These are phyloP conservation scores for Palloptera scutellata DNA, from an alignment of 2,888 invertebrate genomes.

Conservation along the genomic window DNA sequence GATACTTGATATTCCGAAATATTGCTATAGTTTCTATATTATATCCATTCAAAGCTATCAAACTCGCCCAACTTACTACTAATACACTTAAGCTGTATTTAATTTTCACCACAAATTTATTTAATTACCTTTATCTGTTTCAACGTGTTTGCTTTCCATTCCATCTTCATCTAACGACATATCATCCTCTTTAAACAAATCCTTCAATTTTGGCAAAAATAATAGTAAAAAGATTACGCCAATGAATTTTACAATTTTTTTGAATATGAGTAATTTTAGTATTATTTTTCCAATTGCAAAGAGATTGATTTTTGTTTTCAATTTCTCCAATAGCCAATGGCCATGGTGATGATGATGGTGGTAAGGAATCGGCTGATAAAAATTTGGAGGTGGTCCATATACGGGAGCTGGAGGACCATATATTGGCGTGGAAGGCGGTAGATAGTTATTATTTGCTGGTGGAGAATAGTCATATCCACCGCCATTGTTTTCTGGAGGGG, in stretches of 20 bases:
- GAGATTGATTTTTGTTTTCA: conserved; percentile 75
- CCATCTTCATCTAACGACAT: conserved; percentile 50
- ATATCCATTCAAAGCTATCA: too few relatives aligned
- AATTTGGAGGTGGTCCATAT: conserved; percentile 39
- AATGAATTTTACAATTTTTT: conserved; percentile 82
- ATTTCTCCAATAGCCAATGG: conserved; percentile 70
- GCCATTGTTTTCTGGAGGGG: neutral
- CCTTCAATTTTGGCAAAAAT: conserved; percentile 75
- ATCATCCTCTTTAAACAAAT: conserved; percentile 49
- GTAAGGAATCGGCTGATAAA: conserved; percentile 45
- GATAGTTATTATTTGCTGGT: conserved; percentile 45
- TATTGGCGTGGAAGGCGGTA: conserved; percentile 46
- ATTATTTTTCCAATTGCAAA: conserved; percentile 78
- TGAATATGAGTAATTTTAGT: conserved; percentile 79
- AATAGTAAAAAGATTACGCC: conserved; percentile 78
- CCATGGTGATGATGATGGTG: conserved; percentile 51
- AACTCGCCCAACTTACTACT: too few relatives aligned
- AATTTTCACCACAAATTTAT: too few relatives aligned
- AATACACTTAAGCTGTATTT: too few relatives aligned
- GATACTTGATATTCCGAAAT: too few relatives aligned
- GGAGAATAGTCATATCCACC: conserved; percentile 50
- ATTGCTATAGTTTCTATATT: too few relatives aligned
- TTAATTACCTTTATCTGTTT: conserved; percentile 51
- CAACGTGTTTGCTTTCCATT: conserved; percentile 48
- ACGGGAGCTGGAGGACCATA: conserved; percentile 66